Base-by-base conservation (phyloP, 2,797 vertebrate genomes). In the Amphiprion clarkii region DNA sequence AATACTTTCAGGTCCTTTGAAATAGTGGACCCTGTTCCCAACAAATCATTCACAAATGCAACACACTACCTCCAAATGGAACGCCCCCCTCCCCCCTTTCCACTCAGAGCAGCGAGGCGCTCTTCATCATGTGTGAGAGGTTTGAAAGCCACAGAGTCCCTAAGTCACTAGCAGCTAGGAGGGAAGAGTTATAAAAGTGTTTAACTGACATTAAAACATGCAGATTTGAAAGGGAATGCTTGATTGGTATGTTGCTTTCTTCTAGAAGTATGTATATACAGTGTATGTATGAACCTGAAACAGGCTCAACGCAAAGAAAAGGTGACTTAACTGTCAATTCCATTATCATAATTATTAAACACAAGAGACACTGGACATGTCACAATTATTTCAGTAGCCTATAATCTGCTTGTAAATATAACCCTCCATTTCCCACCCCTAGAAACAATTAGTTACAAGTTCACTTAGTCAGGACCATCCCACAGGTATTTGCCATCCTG, bases 11-110 rank as follows among this genome's bases (percentile, higher is more conserved):
- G 79, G 81, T 81, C 78, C 73, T 86, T 76, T 89, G 86, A 91
- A 88, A 93, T 87, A 88, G 74, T 76, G 81, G 81, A 81, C 62
- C 58, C 63, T 54, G 69, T 83, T 74, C 67, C 69, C 67, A 74
- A 84, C 88, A 89, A 92, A 90, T 92, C 88, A 87, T 67, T 87
- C 85, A 82, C 68, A 88, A 88, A 81, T 58, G 74, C 78, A 82
- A 82, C 73, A 81, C 67, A 68, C 55, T 27, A 49, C 62, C 64
- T 74, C 74, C 13, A 71, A 84, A 76, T 68, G 73, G 46, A 74
- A 17, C 4, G 5, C 49, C 49, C 10, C 23, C 12, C 23, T 10
- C 23, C 51, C 11, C 11, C 11, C 8, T n/a, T 16, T 52, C 70
- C 63, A 76, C 58, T 84, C 49, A 8, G 57, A 56, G 66, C 56